Evolutionary conservation across 2,113 vertebrate species (phyloP), one percentile per base, ranked within the genome.

Genomic region (Oophaga pumilio): DNA sequence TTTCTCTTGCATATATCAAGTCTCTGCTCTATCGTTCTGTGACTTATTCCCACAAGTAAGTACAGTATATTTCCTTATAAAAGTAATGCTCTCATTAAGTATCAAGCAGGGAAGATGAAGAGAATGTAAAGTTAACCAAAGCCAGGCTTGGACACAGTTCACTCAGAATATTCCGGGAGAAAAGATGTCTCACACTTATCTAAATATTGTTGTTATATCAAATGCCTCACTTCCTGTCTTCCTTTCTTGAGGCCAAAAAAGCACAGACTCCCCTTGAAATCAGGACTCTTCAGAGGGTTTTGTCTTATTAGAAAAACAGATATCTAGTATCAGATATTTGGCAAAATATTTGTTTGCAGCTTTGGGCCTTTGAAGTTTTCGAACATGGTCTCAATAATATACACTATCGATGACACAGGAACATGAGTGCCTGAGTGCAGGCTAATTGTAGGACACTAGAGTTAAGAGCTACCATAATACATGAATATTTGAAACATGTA

Each of bases 171-270:
- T 92, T 93, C 91, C 90, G 91, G 91, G 90, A 92, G 93, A 94
- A 91, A 93, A 93, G 93, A 93, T 93, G 92, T 91, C 92, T 91
- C 86, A 90, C 91, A 92, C 92, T 93, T 91, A 93, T 93, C 94
- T 92, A 93, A 95, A 95, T 94, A 94, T 94, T 95, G 94, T 93
- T 93, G 91, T 91, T 91, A 91, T 91, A 93, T 90, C 91, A 93
- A 90, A 90, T 91, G 90, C 91, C 92, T 93, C 92, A 93, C 92
- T 94, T 94, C 92, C 93, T 91, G 91, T 93, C 91, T 89, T 91
- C 93, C 92, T 93, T 92, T 15, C 90, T 91, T 90, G 92, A 88
- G 90, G 91, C 90, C 89, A 92, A 91, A 90, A 92, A 92, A 91
- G 90, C 69, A 91, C 91, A 93, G 92, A 91, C 92, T 88, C 92